Conservation (phyloP, 1,140 invertebrate genomes). For the Philopotamus ludificatus region DNA sequence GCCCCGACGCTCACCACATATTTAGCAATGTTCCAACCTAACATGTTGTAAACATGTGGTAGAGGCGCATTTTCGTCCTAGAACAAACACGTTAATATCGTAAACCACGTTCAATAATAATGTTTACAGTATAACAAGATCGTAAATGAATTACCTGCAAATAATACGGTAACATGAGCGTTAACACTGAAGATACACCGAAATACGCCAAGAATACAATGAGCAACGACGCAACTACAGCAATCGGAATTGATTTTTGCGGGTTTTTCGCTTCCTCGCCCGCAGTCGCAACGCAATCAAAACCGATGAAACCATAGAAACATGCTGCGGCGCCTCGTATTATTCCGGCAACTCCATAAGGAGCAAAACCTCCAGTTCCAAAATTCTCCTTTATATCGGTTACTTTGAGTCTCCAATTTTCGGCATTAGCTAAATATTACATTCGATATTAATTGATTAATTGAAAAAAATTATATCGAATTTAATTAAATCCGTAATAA, state of each 20-base stretch:
- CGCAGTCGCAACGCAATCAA: constrained; percentile 85
- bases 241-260: constrained; percentile 84
- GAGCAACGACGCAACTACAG: constrained; percentile 78
- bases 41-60: constrained; percentile 65
- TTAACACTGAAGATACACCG: constrained; percentile 81
- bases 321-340: constrained; percentile 83
- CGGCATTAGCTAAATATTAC: constrained; percentile 53
- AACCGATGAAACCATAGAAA: constrained; percentile 90
- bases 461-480: neutral
- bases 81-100: too few species aligned
- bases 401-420: constrained; percentile 69
- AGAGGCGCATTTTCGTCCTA: constrained; percentile 68
- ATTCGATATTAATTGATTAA: constrained; percentile 1
- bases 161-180: constrained; percentile 88
- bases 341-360: constrained; percentile 76
- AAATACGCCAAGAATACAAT: constrained; percentile 87
- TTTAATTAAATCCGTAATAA: neutral
- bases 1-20: constrained; percentile 75
- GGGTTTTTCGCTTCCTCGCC: constrained; percentile 86
- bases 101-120: constrained; percentile 1
- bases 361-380: constrained; percentile 77
- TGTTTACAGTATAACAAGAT: neutral
- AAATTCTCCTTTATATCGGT: constrained; percentile 48
- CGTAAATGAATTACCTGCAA: constrained; percentile 58
- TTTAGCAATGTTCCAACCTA: constrained; percentile 69